Evolutionary conservation across 2,888 invertebrate species (phyloP), one percentile per base, ranked within the genome.

Genomic region (Agrochola circellaris): DNA sequence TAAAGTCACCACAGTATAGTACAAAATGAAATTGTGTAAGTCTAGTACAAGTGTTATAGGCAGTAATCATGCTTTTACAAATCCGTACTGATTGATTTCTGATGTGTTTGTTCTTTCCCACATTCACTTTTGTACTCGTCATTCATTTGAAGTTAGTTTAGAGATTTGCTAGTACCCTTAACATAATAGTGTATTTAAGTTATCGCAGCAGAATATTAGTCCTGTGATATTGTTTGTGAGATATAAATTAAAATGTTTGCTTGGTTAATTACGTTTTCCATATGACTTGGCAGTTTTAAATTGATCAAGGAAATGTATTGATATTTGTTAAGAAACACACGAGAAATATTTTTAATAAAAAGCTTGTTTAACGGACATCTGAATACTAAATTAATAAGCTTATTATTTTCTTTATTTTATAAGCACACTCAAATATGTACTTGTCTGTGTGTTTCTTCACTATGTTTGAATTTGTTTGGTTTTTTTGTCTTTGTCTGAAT

Each of bases 1-100:
- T 95, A 96, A 95, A 95, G 96, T 96, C 74, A 96, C 96, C 81
- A 95, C 94, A 84, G 96, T 96, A 92, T 96, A 96, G 95, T 95
- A 95, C 93, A 92, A 90, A 92, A 87, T 94, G 88, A 91, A 75
- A 92, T 90, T 92, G 93, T 95, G 96, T 96, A 96, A 96, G 96
- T 96, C 88, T 83, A 91, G 87, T 77, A 84, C 74, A 87, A 78
- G 64, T 88, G 90, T 87, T 89, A 88, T 87, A 87, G 87, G 76
- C 82, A 82, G 81, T 82, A 77, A 88, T 93, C 94, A 94, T 91
- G 95, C 94, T 94, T 94, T 77, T 73, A 83, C 68, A 84, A 87
- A 88, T 89, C 81, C 82, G 77, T 90, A 81, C 48, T 77, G 70
- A 70, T 83, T 84, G 74, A 82, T 81, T 86, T 91, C 89, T 89